Conservation (phyloP, 2,113 vertebrate genomes). For the Corythaeola cristata region DNA sequence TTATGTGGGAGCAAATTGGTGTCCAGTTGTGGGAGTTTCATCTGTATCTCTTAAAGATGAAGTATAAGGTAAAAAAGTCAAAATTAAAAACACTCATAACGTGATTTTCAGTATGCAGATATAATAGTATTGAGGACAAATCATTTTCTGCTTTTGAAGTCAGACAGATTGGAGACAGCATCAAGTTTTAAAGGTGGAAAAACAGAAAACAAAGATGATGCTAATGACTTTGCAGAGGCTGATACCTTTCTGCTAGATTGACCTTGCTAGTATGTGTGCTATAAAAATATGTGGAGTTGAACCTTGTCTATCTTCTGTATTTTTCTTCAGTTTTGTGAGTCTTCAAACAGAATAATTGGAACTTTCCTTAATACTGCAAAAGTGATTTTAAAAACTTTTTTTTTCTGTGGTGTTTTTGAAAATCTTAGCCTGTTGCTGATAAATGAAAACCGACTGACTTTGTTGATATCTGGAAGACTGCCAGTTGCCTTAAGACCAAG, state of each 20-base stretch:
- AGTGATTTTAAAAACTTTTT: not conserved
- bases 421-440: not conserved
- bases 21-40: not conserved
- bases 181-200: not conserved
- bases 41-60: not conserved
- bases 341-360: conserved; percentile 32
- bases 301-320: not conserved
- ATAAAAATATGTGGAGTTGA: not conserved
- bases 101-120: not conserved
- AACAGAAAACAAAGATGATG: not conserved
- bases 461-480: not conserved
- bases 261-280: not conserved
- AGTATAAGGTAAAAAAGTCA: not conserved
- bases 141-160: conserved; percentile 25
- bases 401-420: not conserved
- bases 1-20: not conserved
- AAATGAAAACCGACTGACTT: not conserved
- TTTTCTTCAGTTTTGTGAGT: not conserved
- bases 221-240: conserved; percentile 26
- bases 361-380: not conserved
- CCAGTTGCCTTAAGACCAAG: not conserved
- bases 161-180: not conserved
- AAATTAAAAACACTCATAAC: not conserved
- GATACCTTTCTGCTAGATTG: not conserved
- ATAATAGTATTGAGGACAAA: not conserved